Percentiles rank a stretch among this genome's conserved stretches.
Evolutionary conservation across 2,113 vertebrate species (phyloP).

Genomic region (Montifringilla adamsi): DNA sequence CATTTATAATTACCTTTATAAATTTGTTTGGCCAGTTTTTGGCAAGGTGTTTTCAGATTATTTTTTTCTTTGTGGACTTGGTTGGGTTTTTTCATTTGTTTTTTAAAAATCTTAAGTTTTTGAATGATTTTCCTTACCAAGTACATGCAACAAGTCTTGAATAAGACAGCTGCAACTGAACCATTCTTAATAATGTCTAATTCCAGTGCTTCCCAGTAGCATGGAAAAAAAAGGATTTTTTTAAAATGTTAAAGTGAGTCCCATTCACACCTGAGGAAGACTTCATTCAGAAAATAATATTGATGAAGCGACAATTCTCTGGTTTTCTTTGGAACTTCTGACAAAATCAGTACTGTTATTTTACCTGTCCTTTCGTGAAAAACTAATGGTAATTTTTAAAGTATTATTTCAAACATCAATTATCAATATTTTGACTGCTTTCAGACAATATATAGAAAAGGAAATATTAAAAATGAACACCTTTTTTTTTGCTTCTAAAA

Average conservation of each 20-base stretch:
- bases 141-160: neutral
- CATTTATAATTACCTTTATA: neutral
- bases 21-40: neutral
- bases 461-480: neutral
- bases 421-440: neutral
- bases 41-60: neutral
- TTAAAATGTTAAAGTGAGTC: neutral
- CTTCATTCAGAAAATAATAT: neutral
- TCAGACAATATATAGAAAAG: neutral
- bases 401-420: neutral
- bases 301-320: neutral
- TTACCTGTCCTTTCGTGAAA: neutral
- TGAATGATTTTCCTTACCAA: neutral
- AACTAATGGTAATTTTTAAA: neutral
- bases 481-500: neutral
- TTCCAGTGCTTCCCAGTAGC: neutral
- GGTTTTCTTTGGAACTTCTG: neutral
- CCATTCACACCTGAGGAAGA: neutral
- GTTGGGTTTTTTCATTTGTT: neutral
- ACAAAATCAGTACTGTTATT: neutral
- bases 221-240: neutral
- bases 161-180: neutral
- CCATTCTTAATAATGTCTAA: neutral
- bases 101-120: neutral
- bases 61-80: neutral